Conservation (phyloP, 1,140 invertebrate species). For the Apis dorsata region DNA sequence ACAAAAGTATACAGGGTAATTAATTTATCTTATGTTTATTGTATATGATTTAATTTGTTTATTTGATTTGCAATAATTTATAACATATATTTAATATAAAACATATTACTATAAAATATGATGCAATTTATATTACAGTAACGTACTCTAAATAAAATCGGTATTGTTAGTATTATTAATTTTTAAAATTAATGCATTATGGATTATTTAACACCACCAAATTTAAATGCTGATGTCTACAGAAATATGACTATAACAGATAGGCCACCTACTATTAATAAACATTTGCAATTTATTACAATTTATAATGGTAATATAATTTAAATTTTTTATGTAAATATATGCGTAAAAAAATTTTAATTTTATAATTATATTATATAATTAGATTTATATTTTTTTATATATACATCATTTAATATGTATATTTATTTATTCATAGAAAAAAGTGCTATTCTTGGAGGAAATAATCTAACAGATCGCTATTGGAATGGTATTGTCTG, state of each 20-base stretch:
- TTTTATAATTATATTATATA: not conserved
- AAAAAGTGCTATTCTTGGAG: constrained; percentile 73
- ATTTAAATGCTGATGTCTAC: constrained; percentile 70
- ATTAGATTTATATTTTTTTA: not conserved
- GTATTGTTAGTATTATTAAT: not conserved
- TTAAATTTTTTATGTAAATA: not conserved
- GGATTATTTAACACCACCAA: constrained; percentile 53
- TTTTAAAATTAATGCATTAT: constrained; percentile 14
- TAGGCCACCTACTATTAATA: constrained; percentile 56
- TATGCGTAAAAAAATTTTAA: not conserved
- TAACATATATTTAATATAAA: not conserved
- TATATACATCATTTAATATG: not conserved
- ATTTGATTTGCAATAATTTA: not conserved
- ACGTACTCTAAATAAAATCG: not conserved
- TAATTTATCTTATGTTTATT: not conserved
- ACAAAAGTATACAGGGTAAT: not conserved
- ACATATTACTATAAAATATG: not conserved
- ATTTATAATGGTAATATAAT: constrained; percentile 70
- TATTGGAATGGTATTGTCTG: constrained; percentile 75
- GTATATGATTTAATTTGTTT: not conserved
- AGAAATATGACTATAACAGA: constrained; percentile 68
- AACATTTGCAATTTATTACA: constrained; percentile 70
- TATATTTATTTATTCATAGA: constrained; percentile 66
- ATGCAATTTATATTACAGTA: not conserved
- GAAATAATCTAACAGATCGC: constrained; percentile 72